Evolutionary conservation across 2,113 vertebrate genomes (phyloP), one percentile per base, ranked within the genome.

Genomic region (Calyptommatus sinebrachiatus): DNA sequence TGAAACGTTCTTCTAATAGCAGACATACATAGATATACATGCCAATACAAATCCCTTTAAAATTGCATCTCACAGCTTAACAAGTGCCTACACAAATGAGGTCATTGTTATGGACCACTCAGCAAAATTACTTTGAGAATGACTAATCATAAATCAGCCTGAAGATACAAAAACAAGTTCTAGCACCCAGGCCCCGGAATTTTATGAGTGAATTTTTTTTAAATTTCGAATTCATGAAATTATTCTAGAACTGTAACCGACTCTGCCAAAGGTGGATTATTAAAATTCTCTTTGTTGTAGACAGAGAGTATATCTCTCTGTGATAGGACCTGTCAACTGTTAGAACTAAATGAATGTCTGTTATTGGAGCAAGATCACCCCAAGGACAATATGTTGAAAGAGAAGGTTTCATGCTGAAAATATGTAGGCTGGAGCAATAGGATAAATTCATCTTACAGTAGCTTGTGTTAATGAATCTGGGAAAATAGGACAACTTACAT

Each of bases 401-500:
- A 71, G 63, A 72, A 71, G 22, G 78, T 60, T 9, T 21, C 26
- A 3, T 73, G 7, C 2, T 78, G 21, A 6, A 77, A 85, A 84
- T 8, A 61, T 0, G 0, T 71, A 24, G 2, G 10, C 0, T 71
- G 22, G 5, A 82, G 4, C 8, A 1, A 31, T 63, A 0, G 0
- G n/a, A 82, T 63, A 5, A 12, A 71, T 79, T 82, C 81, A 85
- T 87, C 46, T 70, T 67, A 2, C 57, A 77, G 80, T 78, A 88
- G 62, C 45, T 86, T 79, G 75, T 35, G 45, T 45, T 88, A 87
- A 86, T 75, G 76, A 77, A 69, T 28, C 78, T 3, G 66, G 71
- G 63, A 81, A 61, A 79, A 72, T 2, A 53, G 74, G 50, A 80
- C 12, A 76, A 83, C 86, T 83, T 79, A 41, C 72, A 75, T 1